Percentiles rank a stretch among this genome's conserved stretches.
phyloP scores from a whole-genome alignment of 2,888 invertebrate species.

The Andrena hattorfiana region DNA sequence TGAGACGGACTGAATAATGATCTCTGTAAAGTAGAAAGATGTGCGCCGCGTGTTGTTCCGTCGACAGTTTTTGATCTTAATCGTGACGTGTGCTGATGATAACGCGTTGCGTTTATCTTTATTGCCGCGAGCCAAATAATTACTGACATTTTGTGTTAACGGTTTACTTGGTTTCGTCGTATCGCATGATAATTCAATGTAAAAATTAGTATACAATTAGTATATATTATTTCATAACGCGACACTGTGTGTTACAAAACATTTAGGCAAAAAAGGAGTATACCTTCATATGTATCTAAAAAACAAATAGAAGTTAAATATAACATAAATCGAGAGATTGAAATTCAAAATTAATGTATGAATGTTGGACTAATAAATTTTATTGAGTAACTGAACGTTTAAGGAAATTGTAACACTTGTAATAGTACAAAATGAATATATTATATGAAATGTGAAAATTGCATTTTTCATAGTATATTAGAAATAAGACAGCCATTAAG shows the following conservation, averaged over 20 bases:
- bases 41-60: neutral
- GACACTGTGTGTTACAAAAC: too few species aligned
- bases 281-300: too few species aligned
- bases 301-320: neutral
- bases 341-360: neutral
- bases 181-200: neutral
- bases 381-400: neutral
- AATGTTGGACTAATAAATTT: neutral
- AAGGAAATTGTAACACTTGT: neutral
- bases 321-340: neutral
- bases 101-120: neutral
- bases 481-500: neutral
- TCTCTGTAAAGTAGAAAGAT: slow-evolving; percentile 27
- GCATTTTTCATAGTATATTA: neutral
- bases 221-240: too few species aligned
- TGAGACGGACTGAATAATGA: slow-evolving; percentile 2
- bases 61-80: slow-evolving; percentile 1
- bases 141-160: neutral
- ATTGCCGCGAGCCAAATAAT: neutral
- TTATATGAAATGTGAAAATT: neutral
- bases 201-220: too few species aligned
- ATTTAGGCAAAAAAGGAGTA: too few species aligned
- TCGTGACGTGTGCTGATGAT: neutral
- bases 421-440: neutral
- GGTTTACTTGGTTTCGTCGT: neutral